phyloP scores from a whole-genome alignment of 2,888 invertebrate species.

The Yponomeuta cagnagella region DNA sequence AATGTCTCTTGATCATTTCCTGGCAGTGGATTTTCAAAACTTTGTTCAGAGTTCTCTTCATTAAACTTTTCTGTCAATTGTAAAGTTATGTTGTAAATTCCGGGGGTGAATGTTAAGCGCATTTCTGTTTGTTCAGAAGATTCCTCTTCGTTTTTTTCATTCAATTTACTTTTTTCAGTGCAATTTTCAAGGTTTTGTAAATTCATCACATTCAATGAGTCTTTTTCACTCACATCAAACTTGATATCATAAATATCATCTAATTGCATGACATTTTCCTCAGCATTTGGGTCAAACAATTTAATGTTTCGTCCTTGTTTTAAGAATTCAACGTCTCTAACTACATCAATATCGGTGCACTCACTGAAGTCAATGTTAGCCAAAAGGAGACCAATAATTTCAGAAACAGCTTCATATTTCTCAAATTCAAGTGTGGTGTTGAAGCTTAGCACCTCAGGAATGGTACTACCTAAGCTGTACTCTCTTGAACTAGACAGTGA shows the following conservation, averaged over 20 bases:
- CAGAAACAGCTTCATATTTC: conserved; percentile 52
- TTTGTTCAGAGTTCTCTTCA: not conserved
- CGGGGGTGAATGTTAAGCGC: not conserved
- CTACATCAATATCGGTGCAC: not conserved
- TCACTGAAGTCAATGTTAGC: not conserved
- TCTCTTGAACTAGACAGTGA: conserved; percentile 15
- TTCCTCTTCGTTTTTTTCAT: conserved; percentile 6
- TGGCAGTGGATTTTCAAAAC: not conserved
- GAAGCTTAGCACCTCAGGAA: conserved; percentile 39
- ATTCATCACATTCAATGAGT: not conserved
- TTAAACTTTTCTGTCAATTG: not conserved
- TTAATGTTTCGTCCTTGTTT: conserved; percentile 5
- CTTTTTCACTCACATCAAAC: not conserved
- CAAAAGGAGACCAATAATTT: conserved; percentile 33
- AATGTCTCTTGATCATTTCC: conserved; percentile 31
- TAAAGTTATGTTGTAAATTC: not conserved
- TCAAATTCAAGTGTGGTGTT: conserved; percentile 65
- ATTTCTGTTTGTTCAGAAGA: not conserved
- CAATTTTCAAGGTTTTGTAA: not conserved
- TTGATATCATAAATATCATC: not conserved
- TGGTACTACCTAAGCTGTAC: conserved; percentile 40
- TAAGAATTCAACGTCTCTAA: not conserved
- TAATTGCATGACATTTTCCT: not conserved
- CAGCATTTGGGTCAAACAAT: not conserved
- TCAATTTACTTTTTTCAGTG: conserved; percentile 18